Percentiles rank a stretch among this genome's conserved stretches.
Evolutionary conservation across 2,888 invertebrate genomes (phyloP).

Genomic region (Oligia latruncula): DNA sequence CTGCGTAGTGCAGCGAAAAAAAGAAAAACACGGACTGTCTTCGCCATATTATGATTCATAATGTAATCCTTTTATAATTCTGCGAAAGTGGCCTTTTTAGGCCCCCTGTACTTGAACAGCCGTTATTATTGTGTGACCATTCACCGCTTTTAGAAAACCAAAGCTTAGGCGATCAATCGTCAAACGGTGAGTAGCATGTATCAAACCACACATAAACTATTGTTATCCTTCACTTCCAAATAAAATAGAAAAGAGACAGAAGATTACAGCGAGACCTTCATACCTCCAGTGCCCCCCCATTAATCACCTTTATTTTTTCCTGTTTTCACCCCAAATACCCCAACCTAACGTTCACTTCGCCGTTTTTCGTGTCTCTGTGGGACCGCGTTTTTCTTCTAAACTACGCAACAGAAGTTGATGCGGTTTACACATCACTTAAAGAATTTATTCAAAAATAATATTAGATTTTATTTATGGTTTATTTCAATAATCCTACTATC

Average conservation of each 20-base stretch:
- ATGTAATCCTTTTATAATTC: too few relatives aligned
- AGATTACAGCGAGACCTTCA: not conserved
- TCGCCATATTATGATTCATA: too few relatives aligned
- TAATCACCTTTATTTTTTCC: slow-evolving; percentile 40
- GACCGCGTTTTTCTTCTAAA: not conserved
- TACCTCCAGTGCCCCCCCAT: slow-evolving; percentile 10
- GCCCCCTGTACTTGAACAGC: too few relatives aligned
- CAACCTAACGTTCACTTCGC: slow-evolving; percentile 14
- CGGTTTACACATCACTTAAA: not conserved
- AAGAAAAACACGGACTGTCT: too few relatives aligned
- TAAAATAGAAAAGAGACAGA: slow-evolving; percentile 2
- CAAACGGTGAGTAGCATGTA: not conserved
- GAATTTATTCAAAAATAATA: not conserved
- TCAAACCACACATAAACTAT: not conserved
- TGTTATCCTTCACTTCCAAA: not conserved
- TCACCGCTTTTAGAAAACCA: not conserved
- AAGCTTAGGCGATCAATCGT: not conserved
- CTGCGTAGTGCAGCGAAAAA: too few relatives aligned
- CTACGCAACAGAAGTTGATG: too few relatives aligned
- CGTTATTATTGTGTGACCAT: too few relatives aligned
- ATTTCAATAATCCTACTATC: too few relatives aligned
- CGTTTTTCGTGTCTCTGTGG: not conserved
- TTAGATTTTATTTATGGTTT: not conserved
- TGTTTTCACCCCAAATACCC: slow-evolving; percentile 14
- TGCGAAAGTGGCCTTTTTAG: too few relatives aligned